phyloP scores from a whole-genome alignment of 2,888 invertebrate species.

The Capitulum mitella region DNA sequence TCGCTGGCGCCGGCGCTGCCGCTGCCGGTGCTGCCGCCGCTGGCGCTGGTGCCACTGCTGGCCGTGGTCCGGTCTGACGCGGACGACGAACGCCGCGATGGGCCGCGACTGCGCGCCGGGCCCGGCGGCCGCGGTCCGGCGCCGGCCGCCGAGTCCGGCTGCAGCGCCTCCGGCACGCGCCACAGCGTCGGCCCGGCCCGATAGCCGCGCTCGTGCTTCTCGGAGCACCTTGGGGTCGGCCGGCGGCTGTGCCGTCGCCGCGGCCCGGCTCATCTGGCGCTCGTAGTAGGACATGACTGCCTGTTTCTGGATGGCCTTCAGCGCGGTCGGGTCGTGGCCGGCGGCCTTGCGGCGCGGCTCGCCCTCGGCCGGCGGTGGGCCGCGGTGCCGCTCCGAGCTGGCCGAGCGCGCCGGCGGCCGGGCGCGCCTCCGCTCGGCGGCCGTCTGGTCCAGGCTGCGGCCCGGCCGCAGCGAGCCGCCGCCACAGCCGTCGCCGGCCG shows the following conservation, averaged over 20 bases:
- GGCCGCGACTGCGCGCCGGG: not conserved
- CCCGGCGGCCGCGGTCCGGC: too few species aligned
- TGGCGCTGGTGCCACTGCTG: not conserved
- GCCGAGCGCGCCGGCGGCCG: not conserved
- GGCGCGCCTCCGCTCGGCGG: not conserved
- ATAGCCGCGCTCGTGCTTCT: conserved; percentile 21
- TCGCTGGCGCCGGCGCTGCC: not conserved
- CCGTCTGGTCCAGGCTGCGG: not conserved
- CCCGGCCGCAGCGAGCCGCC: not conserved
- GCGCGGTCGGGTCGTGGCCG: conserved; percentile 47
- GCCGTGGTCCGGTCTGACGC: not conserved
- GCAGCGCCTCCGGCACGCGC: conserved; percentile 13
- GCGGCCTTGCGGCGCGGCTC: conserved; percentile 51
- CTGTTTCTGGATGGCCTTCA: conserved; percentile 75
- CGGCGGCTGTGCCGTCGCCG: conserved; percentile 5
- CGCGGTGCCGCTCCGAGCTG: not conserved
- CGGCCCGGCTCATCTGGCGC: conserved; percentile 48
- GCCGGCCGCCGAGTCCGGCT: not conserved
- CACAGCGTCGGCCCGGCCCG: conserved; percentile 11
- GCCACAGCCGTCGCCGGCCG: not conserved
- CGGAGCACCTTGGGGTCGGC: conserved; percentile 23
- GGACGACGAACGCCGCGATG: not conserved
- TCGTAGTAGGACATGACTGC: conserved; percentile 73
- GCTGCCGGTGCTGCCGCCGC: not conserved
- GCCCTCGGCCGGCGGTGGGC: conserved; percentile 45